Evolutionary conservation across 2,113 vertebrate genomes (phyloP).

Genomic region (Columba livia): DNA sequence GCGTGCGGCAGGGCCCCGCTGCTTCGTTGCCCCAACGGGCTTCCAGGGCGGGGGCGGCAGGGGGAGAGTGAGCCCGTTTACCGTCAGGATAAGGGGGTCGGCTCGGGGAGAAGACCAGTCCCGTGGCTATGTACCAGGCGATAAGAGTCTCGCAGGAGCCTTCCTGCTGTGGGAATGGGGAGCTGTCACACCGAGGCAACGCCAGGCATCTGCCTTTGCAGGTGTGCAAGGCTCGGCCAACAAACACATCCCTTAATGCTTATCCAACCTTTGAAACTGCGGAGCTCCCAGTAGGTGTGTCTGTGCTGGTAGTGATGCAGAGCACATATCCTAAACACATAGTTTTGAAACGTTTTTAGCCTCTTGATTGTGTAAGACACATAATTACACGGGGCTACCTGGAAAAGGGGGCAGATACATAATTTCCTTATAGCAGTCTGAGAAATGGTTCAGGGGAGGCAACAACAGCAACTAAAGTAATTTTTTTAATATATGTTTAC

Average conservation of each 20-base stretch:
- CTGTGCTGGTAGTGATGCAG: rapidly evolving
- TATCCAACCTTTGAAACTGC: too few relatives aligned
- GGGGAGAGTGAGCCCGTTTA: background rate
- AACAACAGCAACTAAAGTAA: rapidly evolving
- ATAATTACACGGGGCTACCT: rapidly evolving
- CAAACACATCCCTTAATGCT: rapidly evolving
- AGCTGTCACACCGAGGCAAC: background rate
- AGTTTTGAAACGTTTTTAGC: background rate
- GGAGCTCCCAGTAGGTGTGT: too few relatives aligned
- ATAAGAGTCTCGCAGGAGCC: background rate
- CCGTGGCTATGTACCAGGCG: rapidly evolving
- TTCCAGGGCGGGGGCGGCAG: background rate
- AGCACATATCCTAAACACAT: rapidly evolving
- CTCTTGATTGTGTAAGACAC: rapidly evolving
- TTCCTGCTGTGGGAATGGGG: background rate
- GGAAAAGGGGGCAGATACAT: rapidly evolving
- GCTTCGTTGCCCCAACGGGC: too few relatives aligned
- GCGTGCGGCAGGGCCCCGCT: too few relatives aligned
- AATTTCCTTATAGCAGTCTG: rapidly evolving
- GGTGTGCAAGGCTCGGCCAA: background rate
- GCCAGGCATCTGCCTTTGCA: rapidly evolving
- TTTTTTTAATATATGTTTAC: rapidly evolving
- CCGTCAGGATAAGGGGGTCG: background rate
- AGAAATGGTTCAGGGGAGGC: rapidly evolving
- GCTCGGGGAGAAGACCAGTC: too few relatives aligned